Percentiles rank a stretch among this genome's conserved stretches.
phyloP scores from a whole-genome alignment of 2,113 vertebrate species.

The Zosterops lateralis region DNA sequence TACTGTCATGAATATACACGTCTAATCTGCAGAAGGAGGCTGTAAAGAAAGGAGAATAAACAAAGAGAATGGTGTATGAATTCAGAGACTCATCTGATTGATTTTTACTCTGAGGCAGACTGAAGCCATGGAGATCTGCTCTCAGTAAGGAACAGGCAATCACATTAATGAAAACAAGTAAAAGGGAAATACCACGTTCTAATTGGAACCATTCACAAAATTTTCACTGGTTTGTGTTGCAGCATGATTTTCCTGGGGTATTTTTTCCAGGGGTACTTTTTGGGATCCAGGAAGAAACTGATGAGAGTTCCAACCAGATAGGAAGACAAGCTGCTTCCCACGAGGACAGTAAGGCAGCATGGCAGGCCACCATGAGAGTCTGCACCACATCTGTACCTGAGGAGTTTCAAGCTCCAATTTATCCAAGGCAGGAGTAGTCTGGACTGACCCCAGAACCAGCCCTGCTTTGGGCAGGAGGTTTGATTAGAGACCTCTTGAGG shows the following conservation, averaged over 20 bases:
- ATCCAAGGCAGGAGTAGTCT: not conserved
- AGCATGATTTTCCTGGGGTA: not conserved
- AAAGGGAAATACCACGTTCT: rapidly evolving
- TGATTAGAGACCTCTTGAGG: not conserved
- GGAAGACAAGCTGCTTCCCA: not conserved
- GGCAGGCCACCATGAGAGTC: not conserved
- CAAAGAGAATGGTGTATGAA: not conserved
- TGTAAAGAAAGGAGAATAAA: not conserved
- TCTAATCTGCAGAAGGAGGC: not conserved
- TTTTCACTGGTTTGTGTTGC: not conserved
- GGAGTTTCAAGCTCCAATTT: not conserved
- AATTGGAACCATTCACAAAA: not conserved
- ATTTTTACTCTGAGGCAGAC: not conserved
- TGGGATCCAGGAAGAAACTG: not conserved
- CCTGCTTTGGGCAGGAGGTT: not conserved
- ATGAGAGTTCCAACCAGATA: not conserved
- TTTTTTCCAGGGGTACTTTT: not conserved
- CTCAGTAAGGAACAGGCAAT: not conserved
- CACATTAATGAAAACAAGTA: not conserved
- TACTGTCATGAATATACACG: not conserved
- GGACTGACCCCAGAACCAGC: not conserved
- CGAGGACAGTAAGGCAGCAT: not conserved
- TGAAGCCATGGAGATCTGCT: not conserved
- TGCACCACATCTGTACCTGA: rapidly evolving
- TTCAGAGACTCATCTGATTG: not conserved